These are phyloP conservation scores for Strigamia crassipes DNA, from an alignment of 2,888 invertebrate genomes.

Conservation along the genomic window DNA sequence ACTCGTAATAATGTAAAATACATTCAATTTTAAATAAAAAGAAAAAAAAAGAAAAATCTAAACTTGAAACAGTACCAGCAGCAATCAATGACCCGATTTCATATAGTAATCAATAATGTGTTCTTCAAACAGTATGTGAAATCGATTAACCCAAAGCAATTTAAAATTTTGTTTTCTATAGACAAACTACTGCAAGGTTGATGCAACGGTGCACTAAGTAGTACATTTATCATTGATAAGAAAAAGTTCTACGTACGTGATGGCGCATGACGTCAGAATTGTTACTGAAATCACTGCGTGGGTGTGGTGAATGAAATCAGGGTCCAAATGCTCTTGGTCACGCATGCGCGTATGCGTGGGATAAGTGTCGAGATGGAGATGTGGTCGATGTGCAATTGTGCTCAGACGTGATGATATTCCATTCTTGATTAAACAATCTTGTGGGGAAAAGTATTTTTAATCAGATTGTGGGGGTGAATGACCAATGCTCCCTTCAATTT, in stretches of 20 bases:
- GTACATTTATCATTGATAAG: conserved; percentile 2
- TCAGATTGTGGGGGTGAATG: too few relatives aligned
- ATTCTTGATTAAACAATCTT: background rate
- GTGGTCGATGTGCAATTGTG: conserved; percentile 15
- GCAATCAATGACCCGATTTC: too few relatives aligned
- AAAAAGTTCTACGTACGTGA: background rate
- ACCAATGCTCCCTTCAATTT: too few relatives aligned
- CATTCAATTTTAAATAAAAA: too few relatives aligned
- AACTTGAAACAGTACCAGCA: too few relatives aligned
- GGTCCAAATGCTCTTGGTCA: background rate
- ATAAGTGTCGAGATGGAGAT: background rate
- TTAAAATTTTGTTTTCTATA: background rate
- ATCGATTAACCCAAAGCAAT: background rate
- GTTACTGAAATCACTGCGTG: background rate
- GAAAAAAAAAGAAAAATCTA: too few relatives aligned
- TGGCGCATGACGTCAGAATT: background rate
- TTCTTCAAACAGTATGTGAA: too few relatives aligned
- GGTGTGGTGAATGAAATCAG: conserved; percentile 14
- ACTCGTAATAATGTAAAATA: too few relatives aligned
- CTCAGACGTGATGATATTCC: background rate
- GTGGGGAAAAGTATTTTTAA: background rate
- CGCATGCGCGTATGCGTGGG: background rate
- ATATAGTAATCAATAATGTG: too few relatives aligned
- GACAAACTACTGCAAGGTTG: background rate
- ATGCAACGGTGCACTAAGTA: background rate